Percentiles rank a stretch among this genome's conserved stretches.
phyloP scores from a whole-genome alignment of 1,140 invertebrate species.

The Phocides pigmalion region DNA sequence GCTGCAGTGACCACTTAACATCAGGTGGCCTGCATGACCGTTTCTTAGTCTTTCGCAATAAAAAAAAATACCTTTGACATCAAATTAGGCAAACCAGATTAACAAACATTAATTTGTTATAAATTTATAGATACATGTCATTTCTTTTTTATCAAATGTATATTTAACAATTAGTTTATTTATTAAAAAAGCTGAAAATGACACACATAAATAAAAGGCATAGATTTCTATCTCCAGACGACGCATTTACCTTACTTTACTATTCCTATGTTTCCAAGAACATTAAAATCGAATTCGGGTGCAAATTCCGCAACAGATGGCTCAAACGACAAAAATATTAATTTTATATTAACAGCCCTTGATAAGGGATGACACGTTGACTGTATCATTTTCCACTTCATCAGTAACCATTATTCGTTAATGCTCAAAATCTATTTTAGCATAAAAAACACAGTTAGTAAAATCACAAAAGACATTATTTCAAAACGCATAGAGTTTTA shows the following conservation, averaged over 20 bases:
- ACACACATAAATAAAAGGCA: neutral
- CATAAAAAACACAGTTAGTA: conserved; percentile 9
- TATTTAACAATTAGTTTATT: too few relatives aligned
- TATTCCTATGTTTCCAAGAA: neutral
- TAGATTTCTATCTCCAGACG: neutral
- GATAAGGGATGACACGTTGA: conserved; percentile 79
- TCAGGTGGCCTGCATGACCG: too few relatives aligned
- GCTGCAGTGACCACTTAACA: too few relatives aligned
- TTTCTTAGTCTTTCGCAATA: too few relatives aligned
- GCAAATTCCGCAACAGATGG: conserved; percentile 8
- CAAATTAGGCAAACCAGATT: too few relatives aligned
- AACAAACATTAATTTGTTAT: too few relatives aligned
- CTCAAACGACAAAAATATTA: conserved; percentile 66
- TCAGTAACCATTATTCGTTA: conserved; percentile 69
- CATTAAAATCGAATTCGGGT: conserved; percentile 27
- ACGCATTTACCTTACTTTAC: neutral
- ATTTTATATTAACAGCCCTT: conserved; percentile 76
- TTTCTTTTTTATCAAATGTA: too few relatives aligned
- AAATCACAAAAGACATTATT: conserved; percentile 1
- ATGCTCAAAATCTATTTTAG: conserved; percentile 46
- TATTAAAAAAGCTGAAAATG: too few relatives aligned
- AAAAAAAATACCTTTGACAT: too few relatives aligned
- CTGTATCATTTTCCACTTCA: conserved; percentile 81
- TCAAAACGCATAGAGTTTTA: conserved; percentile 9
- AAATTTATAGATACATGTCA: too few relatives aligned